phyloP scores from a whole-genome alignment of 2,797 vertebrate genomes.

The Argyrosomus regius region DNA sequence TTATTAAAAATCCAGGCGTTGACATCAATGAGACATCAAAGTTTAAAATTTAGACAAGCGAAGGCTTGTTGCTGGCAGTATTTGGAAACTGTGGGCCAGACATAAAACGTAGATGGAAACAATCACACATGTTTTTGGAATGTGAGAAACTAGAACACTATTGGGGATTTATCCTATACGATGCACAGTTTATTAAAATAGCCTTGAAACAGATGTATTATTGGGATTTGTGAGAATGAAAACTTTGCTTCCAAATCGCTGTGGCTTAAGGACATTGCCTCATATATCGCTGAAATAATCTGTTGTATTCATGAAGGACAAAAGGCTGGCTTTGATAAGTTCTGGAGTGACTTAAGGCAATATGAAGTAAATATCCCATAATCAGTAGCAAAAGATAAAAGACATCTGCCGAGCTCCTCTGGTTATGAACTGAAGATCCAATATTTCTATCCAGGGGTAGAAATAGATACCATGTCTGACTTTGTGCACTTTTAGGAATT shows the following conservation, averaged over 20 bases:
- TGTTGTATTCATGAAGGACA: slow-evolving; percentile 20
- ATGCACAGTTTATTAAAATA: neutral
- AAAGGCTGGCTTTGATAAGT: slow-evolving; percentile 1
- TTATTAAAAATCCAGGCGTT: neutral
- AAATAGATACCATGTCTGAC: neutral
- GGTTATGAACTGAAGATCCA: slow-evolving; percentile 11
- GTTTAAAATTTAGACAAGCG: neutral
- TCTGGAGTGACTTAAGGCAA: slow-evolving; percentile 1
- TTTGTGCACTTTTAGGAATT: neutral
- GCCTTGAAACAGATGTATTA: neutral
- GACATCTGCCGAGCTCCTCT: neutral
- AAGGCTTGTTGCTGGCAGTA: neutral
- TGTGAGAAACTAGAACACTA: neutral
- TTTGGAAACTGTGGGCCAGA: slow-evolving; percentile 1
- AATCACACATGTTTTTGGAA: neutral
- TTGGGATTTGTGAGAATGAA: neutral
- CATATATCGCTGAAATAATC: neutral
- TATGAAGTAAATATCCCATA: slow-evolving; percentile 17
- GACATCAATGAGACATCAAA: neutral
- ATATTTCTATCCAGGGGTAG: neutral
- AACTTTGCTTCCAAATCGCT: neutral
- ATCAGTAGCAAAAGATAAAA: slow-evolving; percentile 2
- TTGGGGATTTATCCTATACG: neutral
- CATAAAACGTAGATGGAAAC: neutral
- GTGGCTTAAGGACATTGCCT: neutral